Base-by-base conservation (phyloP, 2,888 invertebrate genomes). In the Apamea crenata region DNA sequence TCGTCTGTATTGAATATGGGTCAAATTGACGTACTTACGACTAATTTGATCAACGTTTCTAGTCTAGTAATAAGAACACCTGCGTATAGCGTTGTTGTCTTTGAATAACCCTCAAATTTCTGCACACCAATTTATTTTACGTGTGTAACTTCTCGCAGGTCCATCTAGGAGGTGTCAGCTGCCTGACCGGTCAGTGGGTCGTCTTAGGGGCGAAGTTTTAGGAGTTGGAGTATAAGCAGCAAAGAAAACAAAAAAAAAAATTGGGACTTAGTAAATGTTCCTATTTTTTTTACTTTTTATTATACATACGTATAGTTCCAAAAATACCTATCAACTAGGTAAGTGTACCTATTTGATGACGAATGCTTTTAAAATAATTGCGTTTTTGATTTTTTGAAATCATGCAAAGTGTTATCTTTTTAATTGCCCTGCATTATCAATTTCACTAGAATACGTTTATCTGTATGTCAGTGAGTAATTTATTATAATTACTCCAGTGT, bases 361-460 rank as follows among this genome's bases (percentile, higher is more conserved):
- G 47, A 82, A 82, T 16, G 18, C 14, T 65, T 47, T 16, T 53
- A 65, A 47, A n/a, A 29, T 63, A 65, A 32, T 50, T 59, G 47
- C 18, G 44, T 53, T 63, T 63, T 63, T 47, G 1, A 79, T 61
- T 25, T 70, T 63, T 56, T 0, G 14, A 78, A 78, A 81, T 81
- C 70, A 68, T 61, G 36, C 78, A 25, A 80, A 77, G 36, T 32
- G 18, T n/a, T 78, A 67, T 59, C 40, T 40, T 36, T 82, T 71
- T 61, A 82, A 68, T 77, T 78, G 68, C 53, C 8, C 47, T 47
- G 2, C 36, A 36, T 50, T 86, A 86, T 86, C 86, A 82, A 78
- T 82, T 83, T 76, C 73, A 73, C 83, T 59, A 65, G 53, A 79
- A 75, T 63, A 32, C 32, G 63, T n/a, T 81, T 84, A 86, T 84